These are phyloP conservation scores for Polia nebulosa DNA, from an alignment of 2,888 invertebrate genomes.

Conservation along the genomic window DNA sequence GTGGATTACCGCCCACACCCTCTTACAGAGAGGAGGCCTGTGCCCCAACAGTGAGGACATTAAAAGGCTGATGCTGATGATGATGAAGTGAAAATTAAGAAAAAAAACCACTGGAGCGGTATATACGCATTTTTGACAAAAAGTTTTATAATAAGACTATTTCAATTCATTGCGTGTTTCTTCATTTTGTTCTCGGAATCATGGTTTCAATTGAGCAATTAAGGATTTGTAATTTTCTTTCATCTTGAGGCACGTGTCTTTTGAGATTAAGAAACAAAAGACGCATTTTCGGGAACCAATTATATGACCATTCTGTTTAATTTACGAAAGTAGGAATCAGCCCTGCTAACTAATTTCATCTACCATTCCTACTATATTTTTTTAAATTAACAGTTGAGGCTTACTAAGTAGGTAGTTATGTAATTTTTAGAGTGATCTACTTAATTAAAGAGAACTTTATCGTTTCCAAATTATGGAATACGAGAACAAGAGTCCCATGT, in stretches of 20 bases:
- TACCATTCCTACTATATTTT: no score
- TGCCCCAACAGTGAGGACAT: no score
- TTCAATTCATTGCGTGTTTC: slow-evolving; percentile 57
- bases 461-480: no score
- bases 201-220: slow-evolving; percentile 26
- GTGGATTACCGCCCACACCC: no score
- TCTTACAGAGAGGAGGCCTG: no score
- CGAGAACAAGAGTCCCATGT: no score
- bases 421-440: no score
- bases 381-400: no score
- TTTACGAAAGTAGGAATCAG: background rate
- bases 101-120: slow-evolving; percentile 1
- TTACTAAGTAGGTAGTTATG: no score
- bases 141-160: slow-evolving; percentile 57
- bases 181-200: slow-evolving; percentile 26
- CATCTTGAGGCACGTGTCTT: slow-evolving; percentile 10
- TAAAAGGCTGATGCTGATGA: no score
- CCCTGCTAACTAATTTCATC: background rate
- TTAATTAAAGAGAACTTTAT: no score
- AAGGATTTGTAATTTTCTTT: slow-evolving; percentile 21
- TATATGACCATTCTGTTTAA: slow-evolving; percentile 6
- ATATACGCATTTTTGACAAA: background rate
- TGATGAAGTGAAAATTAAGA: no score
- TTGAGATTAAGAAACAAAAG: background rate
- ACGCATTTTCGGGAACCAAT: slow-evolving; percentile 14